Evolutionary conservation across 1,140 invertebrate genomes (phyloP).

Genomic region (Pygmarrhopalites habei): DNA sequence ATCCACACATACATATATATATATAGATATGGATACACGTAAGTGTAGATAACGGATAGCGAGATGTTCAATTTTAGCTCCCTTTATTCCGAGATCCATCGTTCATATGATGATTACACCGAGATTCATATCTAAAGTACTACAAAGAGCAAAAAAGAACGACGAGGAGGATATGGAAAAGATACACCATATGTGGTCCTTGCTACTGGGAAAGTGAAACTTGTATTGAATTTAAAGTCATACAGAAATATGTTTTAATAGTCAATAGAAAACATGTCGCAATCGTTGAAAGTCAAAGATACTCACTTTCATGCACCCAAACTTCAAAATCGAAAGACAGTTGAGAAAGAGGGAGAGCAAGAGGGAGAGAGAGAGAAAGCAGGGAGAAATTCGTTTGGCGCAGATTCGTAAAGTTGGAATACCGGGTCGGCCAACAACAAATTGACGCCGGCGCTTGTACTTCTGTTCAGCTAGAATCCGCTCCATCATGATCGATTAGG

Average conservation of each 20-base stretch:
- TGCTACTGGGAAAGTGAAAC: constrained; percentile 2
- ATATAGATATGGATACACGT: too few relatives aligned
- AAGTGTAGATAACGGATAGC: too few relatives aligned
- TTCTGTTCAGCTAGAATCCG: constrained; percentile 7
- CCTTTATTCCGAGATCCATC: too few relatives aligned
- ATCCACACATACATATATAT: too few relatives aligned
- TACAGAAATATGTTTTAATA: background rate
- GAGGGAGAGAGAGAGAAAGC: constrained; percentile 12
- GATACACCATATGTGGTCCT: background rate
- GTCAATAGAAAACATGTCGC: too few relatives aligned
- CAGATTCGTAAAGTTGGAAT: constrained; percentile 1
- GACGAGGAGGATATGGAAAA: too few relatives aligned
- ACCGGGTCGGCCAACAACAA: constrained; percentile 7
- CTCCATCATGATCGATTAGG: constrained; percentile 41
- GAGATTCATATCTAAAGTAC: too few relatives aligned
- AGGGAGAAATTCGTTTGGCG: background rate
- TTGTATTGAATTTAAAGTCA: constrained; percentile 8
- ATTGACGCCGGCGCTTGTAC: constrained; percentile 29
- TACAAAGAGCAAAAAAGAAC: too few relatives aligned
- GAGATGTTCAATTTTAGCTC: too few relatives aligned
- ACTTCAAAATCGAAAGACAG: background rate
- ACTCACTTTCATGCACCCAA: too few relatives aligned
- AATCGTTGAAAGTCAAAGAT: background rate
- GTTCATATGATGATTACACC: too few relatives aligned
- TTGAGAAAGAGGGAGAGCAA: background rate